These are phyloP conservation scores for Dryocosmus kuriphilus DNA, from an alignment of 2,888 invertebrate genomes.

Conservation along the genomic window DNA sequence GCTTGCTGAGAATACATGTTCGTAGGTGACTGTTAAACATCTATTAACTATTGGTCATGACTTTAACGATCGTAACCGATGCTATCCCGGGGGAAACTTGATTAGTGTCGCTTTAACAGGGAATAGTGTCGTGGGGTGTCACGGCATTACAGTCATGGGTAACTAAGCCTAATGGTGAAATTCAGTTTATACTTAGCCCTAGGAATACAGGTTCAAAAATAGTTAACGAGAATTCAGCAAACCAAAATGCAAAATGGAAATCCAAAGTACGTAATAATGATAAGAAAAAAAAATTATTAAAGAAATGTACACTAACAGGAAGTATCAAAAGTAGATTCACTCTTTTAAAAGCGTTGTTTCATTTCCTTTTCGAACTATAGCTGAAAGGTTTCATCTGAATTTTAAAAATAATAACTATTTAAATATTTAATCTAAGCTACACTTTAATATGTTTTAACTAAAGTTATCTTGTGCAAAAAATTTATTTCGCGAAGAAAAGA, in stretches of 20 bases:
- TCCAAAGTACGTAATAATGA: too few relatives aligned
- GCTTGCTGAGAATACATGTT: background rate
- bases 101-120: slow-evolving; percentile 52
- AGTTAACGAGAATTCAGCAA: too few relatives aligned
- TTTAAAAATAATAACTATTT: too few relatives aligned
- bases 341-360: too few relatives aligned
- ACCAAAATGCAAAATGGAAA: too few relatives aligned
- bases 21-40: slow-evolving; percentile 19
- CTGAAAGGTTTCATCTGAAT: too few relatives aligned
- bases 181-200: background rate
- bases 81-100: slow-evolving; percentile 44
- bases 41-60: slow-evolving; percentile 20
- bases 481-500: background rate
- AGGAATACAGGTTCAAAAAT: background rate
- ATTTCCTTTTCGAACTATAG: too few relatives aligned
- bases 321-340: too few relatives aligned
- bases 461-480: background rate
- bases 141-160: slow-evolving; percentile 24
- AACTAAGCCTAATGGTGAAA: slow-evolving; percentile 8
- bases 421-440: too few relatives aligned
- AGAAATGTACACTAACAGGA: too few relatives aligned
- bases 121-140: slow-evolving; percentile 46
- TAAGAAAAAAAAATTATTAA: too few relatives aligned
- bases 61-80: slow-evolving; percentile 47
- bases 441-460: too few relatives aligned